Conservation (phyloP, 92 coral and sea anemone genomes). For the Epizoanthus scotinus region DNA sequence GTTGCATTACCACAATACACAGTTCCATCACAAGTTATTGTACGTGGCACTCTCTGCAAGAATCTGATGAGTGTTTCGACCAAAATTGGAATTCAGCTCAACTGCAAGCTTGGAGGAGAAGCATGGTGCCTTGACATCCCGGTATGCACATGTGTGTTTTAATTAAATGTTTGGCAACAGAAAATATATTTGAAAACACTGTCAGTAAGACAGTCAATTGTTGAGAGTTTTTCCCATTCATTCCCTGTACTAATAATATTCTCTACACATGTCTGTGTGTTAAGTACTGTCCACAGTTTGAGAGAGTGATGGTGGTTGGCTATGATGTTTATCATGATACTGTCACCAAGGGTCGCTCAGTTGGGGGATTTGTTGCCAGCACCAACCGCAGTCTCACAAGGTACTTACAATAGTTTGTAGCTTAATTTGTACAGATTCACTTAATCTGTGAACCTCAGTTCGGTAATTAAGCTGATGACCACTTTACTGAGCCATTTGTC, state of each 20-base stretch:
- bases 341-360: slow-evolving; percentile 73
- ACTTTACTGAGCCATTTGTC: too few species aligned
- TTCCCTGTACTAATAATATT: not conserved
- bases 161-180: too few species aligned
- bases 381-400: slow-evolving; percentile 73
- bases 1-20: not conserved
- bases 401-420: slow-evolving; percentile 36
- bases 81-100: slow-evolving; percentile 93
- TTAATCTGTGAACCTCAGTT: too few species aligned
- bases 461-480: too few species aligned
- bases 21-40: slow-evolving; percentile 94
- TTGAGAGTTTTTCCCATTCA: not conserved
- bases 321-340: slow-evolving; percentile 90
- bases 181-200: not conserved
- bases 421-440: slow-evolving; percentile 45
- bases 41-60: slow-evolving; percentile 78
- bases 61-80: slow-evolving; percentile 94
- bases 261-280: not conserved
- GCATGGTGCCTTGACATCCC: slow-evolving; percentile 95
- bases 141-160: slow-evolving; percentile 18
- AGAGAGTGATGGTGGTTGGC: slow-evolving; percentile 86
- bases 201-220: not conserved
- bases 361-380: slow-evolving; percentile 96
- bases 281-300: slow-evolving; percentile 40
- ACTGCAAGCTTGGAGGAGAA: slow-evolving; percentile 94